phyloP scores from a whole-genome alignment of 2,113 vertebrate species.

The Pholis gunnellus region DNA sequence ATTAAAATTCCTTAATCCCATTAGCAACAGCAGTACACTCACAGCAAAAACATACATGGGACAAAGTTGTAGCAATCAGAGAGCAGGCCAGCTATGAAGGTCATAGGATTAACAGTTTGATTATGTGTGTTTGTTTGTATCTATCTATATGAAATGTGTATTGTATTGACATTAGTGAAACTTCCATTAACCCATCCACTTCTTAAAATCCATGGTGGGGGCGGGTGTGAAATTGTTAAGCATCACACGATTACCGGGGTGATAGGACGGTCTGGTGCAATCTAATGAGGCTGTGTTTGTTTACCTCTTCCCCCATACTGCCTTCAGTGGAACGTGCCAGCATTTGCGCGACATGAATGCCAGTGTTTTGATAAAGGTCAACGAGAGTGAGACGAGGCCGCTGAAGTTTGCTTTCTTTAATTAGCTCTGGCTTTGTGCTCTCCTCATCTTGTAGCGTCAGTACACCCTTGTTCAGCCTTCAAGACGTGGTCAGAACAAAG shows the following conservation, averaged over 20 bases:
- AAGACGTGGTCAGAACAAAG: slow-evolving; percentile 65
- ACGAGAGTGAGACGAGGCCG: slow-evolving; percentile 77
- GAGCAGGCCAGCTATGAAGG: slow-evolving; percentile 12
- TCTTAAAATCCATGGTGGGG: slow-evolving; percentile 42
- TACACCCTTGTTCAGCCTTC: slow-evolving; percentile 60
- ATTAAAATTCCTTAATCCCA: background rate
- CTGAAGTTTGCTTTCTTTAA: slow-evolving; percentile 81
- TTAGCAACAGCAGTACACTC: background rate
- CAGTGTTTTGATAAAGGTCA: slow-evolving; percentile 85
- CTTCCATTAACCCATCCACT: slow-evolving; percentile 43
- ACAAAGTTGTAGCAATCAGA: background rate
- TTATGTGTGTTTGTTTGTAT: slow-evolving; percentile 27
- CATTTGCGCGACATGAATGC: slow-evolving; percentile 77
- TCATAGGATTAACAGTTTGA: slow-evolving; percentile 31
- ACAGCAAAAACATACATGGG: background rate
- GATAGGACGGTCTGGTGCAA: slow-evolving; percentile 70
- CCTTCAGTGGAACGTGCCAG: slow-evolving; percentile 69
- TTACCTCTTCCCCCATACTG: slow-evolving; percentile 64
- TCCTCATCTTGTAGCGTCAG: slow-evolving; percentile 68
- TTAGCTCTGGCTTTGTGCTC: slow-evolving; percentile 77
- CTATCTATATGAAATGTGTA: slow-evolving; percentile 32
- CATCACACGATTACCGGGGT: slow-evolving; percentile 71
- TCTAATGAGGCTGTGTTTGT: slow-evolving; percentile 79
- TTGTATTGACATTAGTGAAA: slow-evolving; percentile 32
- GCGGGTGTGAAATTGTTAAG: slow-evolving; percentile 51